Evolutionary conservation across 2,888 invertebrate genomes (phyloP), one percentile per base, ranked within the genome.

Genomic region (Aspidiotus destructor): DNA sequence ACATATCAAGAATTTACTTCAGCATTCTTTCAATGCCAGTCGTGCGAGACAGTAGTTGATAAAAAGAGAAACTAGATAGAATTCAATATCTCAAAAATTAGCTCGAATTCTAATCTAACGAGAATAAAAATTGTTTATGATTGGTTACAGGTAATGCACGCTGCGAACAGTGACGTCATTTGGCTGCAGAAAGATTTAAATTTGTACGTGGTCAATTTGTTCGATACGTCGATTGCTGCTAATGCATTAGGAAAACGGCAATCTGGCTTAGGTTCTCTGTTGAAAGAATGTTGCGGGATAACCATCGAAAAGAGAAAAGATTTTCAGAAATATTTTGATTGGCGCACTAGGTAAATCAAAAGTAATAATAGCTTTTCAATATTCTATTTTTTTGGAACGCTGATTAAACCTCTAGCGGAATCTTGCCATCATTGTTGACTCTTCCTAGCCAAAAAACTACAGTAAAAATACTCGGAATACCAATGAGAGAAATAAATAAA

Each of bases 171-270:
- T 70, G 98, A 99, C 76, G 82, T 99, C 16, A 80, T 85, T 48
- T 99, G 99, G 98, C 79, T 99, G 42, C 99, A 99, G 77, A 82
- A 94, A 15, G 99, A 99, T 81, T 85, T 98, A 69, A 90, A 94
- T 0, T 76, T 99, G 1, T 99, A 99, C 76, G 79, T 99, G 3
- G 96, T 99, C 0, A 96, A 97, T 73, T 84, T 99, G 86, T 97
- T 99, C 77, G 99, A 99, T 77, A 99, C 98, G 0, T 86, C 92
- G 75, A 87, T 89, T 76, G 97, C 96, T 0, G 87, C 92, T 0
- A 84, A 86, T 72, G 80, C 84, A 5, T 80, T 98, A 0, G 82
- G 83, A 28, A 81, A 88, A 71, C 80, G 85, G 0, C 83, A 85
- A 15, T 80, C 87, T 1, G 92, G 93, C 5, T 79, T 92, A 62